Evolutionary conservation across 2,113 vertebrate genomes (phyloP).

Genomic region (Eptesicus fuscus): DNA sequence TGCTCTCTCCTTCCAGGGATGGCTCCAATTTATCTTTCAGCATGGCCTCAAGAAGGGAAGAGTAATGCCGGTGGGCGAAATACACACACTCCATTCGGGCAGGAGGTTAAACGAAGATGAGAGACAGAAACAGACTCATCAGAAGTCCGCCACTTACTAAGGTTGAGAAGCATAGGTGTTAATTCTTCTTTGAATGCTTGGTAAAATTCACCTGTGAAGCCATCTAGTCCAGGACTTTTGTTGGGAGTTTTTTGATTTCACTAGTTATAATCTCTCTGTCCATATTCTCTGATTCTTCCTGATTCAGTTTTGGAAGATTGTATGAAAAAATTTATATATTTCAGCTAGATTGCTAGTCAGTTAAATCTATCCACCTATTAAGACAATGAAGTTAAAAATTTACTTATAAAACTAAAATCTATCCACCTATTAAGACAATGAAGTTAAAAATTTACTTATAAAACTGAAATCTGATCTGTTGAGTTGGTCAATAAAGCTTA

Average conservation of each 20-base stretch:
- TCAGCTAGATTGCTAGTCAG: background rate
- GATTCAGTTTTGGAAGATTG: background rate
- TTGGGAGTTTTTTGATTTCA: background rate
- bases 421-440: too few species aligned
- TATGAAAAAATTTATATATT: background rate
- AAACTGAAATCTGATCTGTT: background rate
- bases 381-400: background rate
- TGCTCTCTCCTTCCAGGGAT: background rate
- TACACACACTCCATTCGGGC: background rate
- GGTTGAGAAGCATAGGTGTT: background rate
- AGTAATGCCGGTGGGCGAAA: background rate
- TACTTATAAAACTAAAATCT: background rate
- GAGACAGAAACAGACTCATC: background rate
- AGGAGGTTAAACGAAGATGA: background rate
- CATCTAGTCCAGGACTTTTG: background rate
- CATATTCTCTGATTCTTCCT: background rate
- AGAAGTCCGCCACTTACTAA: background rate
- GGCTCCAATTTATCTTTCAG: background rate
- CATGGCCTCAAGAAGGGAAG: background rate
- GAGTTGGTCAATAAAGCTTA: background rate
- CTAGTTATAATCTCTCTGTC: background rate
- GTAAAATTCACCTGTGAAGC: background rate
- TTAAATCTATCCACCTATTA: background rate
- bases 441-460: background rate
- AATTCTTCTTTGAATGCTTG: background rate